A percentile compares a stretch with the other conserved stretches of the same genome.
Conservation (phyloP, 2,113 vertebrate genomes). For the Protomyctophum bolini region DNA sequence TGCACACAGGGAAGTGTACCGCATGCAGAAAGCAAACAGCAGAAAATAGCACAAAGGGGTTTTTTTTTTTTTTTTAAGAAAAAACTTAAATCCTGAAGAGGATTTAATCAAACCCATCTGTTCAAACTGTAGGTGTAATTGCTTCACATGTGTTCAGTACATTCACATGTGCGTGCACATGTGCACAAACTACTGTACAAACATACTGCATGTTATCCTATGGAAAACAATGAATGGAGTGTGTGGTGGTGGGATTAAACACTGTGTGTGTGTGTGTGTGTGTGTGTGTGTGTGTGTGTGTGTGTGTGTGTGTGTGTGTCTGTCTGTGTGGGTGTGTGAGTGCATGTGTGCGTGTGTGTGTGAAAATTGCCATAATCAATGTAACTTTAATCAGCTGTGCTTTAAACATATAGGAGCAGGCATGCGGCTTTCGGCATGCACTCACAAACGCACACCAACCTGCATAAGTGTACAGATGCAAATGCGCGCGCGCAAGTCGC, state of each 20-base stretch:
- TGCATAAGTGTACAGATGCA: not conserved
- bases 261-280: slow-evolving; percentile 4
- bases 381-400: slow-evolving; percentile 25
- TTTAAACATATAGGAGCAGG: slow-evolving; percentile 24
- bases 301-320: not conserved
- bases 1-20: not conserved
- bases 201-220: too few species aligned
- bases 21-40: not conserved
- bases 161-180: not conserved
- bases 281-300: not conserved
- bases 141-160: not conserved
- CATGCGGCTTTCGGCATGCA: slow-evolving; percentile 12
- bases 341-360: not conserved
- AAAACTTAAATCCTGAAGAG: not conserved
- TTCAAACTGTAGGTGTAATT: not conserved
- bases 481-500: not conserved
- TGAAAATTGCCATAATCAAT: not conserved
- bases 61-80: too few species aligned
- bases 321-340: slow-evolving; percentile 7
- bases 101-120: slow-evolving; percentile 1
- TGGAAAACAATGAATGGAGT: not conserved
- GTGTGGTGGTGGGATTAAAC: slow-evolving; percentile 14
- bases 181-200: not conserved
- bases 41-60: not conserved
- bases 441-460: not conserved